A percentile compares a stretch with the other conserved stretches of the same genome.
Conservation (phyloP, 2,888 invertebrate genomes). For the Caenorhabditis imperialis region DNA sequence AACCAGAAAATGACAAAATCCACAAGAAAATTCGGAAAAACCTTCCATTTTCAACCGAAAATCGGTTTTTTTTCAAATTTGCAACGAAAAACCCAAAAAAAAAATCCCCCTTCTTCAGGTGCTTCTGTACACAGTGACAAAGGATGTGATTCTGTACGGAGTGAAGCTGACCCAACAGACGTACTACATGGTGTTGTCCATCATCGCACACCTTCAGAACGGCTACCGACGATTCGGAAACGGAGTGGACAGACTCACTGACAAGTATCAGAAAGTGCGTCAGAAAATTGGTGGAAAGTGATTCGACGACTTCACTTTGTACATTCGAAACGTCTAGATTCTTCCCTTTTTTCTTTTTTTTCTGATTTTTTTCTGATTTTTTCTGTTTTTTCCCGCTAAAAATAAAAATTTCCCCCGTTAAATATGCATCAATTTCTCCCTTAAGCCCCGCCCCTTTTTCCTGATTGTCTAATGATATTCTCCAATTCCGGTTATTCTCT, state of each 20-base stretch:
- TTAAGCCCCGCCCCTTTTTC: conserved; percentile 1
- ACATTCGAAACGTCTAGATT: conserved; percentile 6
- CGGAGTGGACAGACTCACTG: conserved; percentile 63
- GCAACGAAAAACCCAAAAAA: too few relatives aligned
- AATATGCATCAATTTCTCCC: conserved; percentile 45
- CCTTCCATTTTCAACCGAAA: too few relatives aligned
- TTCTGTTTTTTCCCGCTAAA: conserved; percentile 9
- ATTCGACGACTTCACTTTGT: conserved; percentile 5
- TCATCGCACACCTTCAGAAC: conserved; percentile 56
- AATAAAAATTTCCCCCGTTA: conserved; percentile 9
- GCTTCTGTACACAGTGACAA: conserved; percentile 68
- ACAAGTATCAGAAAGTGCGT: conserved; percentile 61
- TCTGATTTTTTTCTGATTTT: conserved; percentile 13
- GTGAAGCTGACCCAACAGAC: conserved; percentile 70
- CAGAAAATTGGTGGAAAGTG: conserved; percentile 57
- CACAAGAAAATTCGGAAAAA: too few relatives aligned
- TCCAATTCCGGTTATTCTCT: too few relatives aligned
- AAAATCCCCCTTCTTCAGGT: conserved; percentile 71
- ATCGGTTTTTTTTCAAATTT: neutral
- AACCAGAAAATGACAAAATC: too few relatives aligned
- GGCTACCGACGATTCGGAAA: conserved; percentile 65
- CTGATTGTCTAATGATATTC: too few relatives aligned
- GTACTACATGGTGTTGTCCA: conserved; percentile 64
- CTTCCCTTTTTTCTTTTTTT: conserved; percentile 26
- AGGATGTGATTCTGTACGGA: conserved; percentile 70